Base-by-base conservation (phyloP, 1,140 invertebrate genomes). In the Heliconius nattereri region DNA sequence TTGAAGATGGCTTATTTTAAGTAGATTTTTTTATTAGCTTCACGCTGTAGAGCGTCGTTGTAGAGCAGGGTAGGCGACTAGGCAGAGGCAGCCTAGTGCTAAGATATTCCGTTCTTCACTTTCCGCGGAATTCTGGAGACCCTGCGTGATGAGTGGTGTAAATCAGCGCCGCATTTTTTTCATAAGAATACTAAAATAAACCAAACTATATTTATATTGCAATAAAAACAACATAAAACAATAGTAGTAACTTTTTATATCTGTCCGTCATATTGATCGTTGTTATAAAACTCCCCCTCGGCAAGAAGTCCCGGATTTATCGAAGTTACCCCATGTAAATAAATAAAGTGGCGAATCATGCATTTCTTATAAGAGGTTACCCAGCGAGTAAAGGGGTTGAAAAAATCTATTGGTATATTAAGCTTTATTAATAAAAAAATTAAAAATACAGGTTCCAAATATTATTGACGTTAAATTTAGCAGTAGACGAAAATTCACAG, bases 301-400 rank as follows among this genome's bases (percentile, higher is more conserved):
- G 91, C 91, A 91, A 84, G 84, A 90, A 92, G 88, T 89, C 91
- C 85, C 86, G 91, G 92, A 94, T 94, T 92, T 94, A 91, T 92
- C 92, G 91, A 83, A 73, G 88, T 90, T 90, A 90, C 91, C 91
- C 91, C 91, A 89, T 91, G 87, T 94, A 92, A 94, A 94, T 94
- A 94, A 94, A 94, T 94, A 94, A 94, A 92, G 81, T 88, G 87
- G 85, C 85, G 82, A 85, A 80, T 81, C 89, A 93, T 94, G 90
- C 91, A 94, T 93, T 91, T 91, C 90, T 92, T 92, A 94, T 93
- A 89, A 92, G 90, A 87, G 79, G 85, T 81, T 80, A 84, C 84
- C 84, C 83, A 79, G 86, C 82, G 82, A 72, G 35, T 78, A 84
- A 90, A 82, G 85, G 85, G 88, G 88, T 91, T 92, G 90, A 83